These are phyloP conservation scores for Trilocha varians DNA, from an alignment of 2,888 invertebrate species.

Conservation along the genomic window DNA sequence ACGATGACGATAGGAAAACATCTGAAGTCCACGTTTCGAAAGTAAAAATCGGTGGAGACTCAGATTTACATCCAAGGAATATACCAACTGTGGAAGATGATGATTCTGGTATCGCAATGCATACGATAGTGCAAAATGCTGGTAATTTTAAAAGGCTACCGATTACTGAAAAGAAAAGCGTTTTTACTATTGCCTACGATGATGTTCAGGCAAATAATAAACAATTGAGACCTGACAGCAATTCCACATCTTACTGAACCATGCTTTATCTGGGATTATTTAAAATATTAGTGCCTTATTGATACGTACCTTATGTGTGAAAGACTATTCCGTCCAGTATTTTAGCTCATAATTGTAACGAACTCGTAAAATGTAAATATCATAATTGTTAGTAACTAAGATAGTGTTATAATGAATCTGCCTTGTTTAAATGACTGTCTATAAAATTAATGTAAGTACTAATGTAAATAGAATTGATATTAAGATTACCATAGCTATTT, in stretches of 20 bases:
- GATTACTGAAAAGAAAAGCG: conserved; percentile 90
- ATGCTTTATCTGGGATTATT: conserved; percentile 14
- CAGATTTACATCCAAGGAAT: conserved; percentile 33
- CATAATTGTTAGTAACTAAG: neutral
- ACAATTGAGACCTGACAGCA: conserved; percentile 85
- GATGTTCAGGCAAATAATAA: conserved; percentile 84
- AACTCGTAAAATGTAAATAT: neutral
- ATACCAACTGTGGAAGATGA: conserved; percentile 74
- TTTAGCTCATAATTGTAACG: conserved; percentile 1
- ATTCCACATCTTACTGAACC: conserved; percentile 77
- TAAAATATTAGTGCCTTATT: conserved; percentile 44
- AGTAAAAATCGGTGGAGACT: conserved; percentile 60
- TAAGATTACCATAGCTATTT: conserved; percentile 22
- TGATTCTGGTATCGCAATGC: conserved; percentile 86
- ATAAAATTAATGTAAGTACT: conserved; percentile 24
- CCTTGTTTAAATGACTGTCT: conserved; percentile 58
- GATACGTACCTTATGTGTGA: conserved; percentile 20
- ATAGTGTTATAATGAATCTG: conserved; percentile 21
- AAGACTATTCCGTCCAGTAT: conserved; percentile 19
- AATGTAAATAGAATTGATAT: conserved; percentile 23
- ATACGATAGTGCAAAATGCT: conserved; percentile 67
- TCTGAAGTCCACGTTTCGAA: conserved; percentile 74
- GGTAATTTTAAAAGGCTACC: conserved; percentile 76
- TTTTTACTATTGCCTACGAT: conserved; percentile 93
- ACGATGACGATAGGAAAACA: conserved; percentile 45